Base-by-base conservation (phyloP, 2,113 vertebrate species). In the Semnornis frantzii region DNA sequence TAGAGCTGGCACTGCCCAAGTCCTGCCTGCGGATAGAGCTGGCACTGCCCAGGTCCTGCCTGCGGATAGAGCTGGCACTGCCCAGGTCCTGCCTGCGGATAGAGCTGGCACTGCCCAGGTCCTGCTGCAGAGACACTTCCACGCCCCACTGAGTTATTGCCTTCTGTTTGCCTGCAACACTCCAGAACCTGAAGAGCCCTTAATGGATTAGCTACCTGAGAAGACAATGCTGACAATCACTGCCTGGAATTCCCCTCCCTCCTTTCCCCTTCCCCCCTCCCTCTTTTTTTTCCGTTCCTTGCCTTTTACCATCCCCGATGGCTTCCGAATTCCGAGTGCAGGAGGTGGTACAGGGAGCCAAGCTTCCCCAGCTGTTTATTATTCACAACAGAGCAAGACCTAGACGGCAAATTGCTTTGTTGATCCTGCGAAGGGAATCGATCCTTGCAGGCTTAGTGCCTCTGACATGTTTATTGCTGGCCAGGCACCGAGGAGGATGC, bases 321-420 rank as follows among this genome's bases (percentile, higher is more conserved):
- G 50, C 21, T 97, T 77, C 90, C 80, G 63, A 55, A 92, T 91
- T 80, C 34, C 77, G 30, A 64, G 92, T 19, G 50, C 69, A 60
- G 17, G 7, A 95, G 90, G 71, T 92, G 74, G 66, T 92, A 60
- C 80, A 64, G 23, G 16, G 85, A 37, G 82, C 85, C 48, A 21
- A 20, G 62, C 89, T 94, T 75, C 89, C 33, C 1, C 3, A n/a
- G 79, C 89, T 95, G 82, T 68, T 97, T 96, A 64, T 90, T 92
- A 97, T 97, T 96, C 94, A 95, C 71, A 52, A 60, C 92, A 59
- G 92, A 94, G 82, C 58, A 85, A 92, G 91, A 76, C 72, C 76
- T 33, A 93, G 92, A 95, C 94, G 94, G 89, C 94, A 94, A 95
- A 96, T 96, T 93, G 92, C 95, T 93, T 88, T 95, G 92, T 84